A percentile compares a stretch with the other conserved stretches of the same genome.
These are phyloP conservation scores for Hylaeus volcanicus DNA, from an alignment of 1,140 invertebrate species.

Conservation along the genomic window DNA sequence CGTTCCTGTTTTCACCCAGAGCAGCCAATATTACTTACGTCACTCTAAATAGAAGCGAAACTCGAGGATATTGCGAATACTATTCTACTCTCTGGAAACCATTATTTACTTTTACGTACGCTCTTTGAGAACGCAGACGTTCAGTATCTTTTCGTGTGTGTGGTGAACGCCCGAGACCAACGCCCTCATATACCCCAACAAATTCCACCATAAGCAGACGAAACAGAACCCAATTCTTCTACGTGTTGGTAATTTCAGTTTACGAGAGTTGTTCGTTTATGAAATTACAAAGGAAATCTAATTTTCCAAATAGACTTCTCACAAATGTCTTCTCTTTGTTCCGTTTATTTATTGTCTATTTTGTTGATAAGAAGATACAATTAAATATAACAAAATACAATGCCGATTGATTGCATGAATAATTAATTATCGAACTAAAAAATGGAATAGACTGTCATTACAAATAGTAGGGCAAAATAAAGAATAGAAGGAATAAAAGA, in stretches of 20 bases:
- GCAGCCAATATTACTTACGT: slow-evolving; percentile 24
- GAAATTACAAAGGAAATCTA: too few relatives aligned
- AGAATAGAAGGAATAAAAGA: too few relatives aligned
- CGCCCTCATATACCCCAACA: slow-evolving; percentile 16
- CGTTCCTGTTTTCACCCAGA: slow-evolving; percentile 20
- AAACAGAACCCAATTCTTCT: not conserved
- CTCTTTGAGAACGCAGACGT: slow-evolving; percentile 21
- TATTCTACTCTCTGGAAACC: not conserved
- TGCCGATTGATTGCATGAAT: too few relatives aligned
- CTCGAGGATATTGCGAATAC: not conserved
- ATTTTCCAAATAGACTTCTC: too few relatives aligned
- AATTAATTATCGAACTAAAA: too few relatives aligned
- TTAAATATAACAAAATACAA: too few relatives aligned
- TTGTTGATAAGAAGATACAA: too few relatives aligned
- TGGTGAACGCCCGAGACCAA: slow-evolving; percentile 31
- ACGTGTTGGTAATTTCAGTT: not conserved
- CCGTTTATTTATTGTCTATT: too few relatives aligned
- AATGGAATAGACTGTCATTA: too few relatives aligned
- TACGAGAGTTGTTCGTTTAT: too few relatives aligned
- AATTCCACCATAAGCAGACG: not conserved
- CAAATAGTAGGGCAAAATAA: too few relatives aligned
- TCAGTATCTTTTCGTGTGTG: slow-evolving; percentile 15
- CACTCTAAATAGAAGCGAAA: slow-evolving; percentile 1
- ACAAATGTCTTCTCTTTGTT: too few relatives aligned
- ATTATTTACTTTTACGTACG: not conserved